Evolutionary conservation across 2,888 invertebrate species (phyloP), one percentile per base, ranked within the genome.

Genomic region (Scrobipalpa atriplicella): DNA sequence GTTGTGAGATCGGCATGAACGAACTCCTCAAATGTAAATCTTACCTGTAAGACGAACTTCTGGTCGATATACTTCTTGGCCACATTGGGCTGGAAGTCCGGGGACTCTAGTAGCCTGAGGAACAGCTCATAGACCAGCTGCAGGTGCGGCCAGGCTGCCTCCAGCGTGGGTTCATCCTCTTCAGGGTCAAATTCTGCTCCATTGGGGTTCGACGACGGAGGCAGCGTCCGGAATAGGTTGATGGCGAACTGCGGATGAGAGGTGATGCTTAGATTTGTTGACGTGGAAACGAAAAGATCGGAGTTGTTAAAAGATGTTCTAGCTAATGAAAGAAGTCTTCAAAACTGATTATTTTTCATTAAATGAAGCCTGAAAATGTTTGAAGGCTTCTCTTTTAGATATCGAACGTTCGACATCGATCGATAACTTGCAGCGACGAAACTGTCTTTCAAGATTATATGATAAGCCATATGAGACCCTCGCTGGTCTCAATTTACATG

Each of bases 51-150:
- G 69, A 99, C 98, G 93, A 99, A 99, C 90, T 97, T 98, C 92
- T 98, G 98, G 92, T 99, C 98, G 86, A 99, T 98, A 90, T 96
- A 97, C 81, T 97, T 96, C 93, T 98, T 98, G 78, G 98, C 98
- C 74, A 97, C 94, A 82, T 96, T 95, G 66, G 98, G 97, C 89
- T 98, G 98, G 92, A 99, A 98, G 90, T 98, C 98, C 21, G 96
- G 96, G 64, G 97, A 97, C 91, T 99, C 98, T 72, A 99, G 92
- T 82, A 98, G 96, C 78, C 98, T 93, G 69, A 95, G 93, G 89
- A 95, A 95, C 83, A 95, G 94, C 85, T 95, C 95, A 84, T 95
- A 95, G 65, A 95, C 95, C 83, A 98, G 93, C 93, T 98, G 98
- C 74, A 98, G 93, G 85, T 98, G 98, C 18, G 98, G 98, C 98